phyloP scores from a whole-genome alignment of 2,113 vertebrate species.

The Megaleporinus macrocephalus region DNA sequence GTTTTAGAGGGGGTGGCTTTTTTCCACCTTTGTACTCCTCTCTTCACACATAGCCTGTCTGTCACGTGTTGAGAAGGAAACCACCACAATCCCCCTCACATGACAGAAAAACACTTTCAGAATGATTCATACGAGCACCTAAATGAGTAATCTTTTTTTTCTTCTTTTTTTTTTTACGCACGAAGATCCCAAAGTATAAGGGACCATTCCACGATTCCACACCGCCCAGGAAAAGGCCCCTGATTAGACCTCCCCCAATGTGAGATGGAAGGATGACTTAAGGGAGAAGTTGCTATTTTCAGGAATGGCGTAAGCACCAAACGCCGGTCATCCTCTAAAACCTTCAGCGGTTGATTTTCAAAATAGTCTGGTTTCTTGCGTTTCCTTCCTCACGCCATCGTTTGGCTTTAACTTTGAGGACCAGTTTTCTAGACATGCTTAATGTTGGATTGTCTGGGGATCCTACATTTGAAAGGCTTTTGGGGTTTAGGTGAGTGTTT shows the following conservation, averaged over 20 bases:
- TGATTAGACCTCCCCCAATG: not conserved
- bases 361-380: not conserved
- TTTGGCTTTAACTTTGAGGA: not conserved
- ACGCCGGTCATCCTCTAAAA: not conserved
- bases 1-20: constrained; percentile 9
- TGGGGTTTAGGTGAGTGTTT: not conserved
- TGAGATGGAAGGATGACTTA: not conserved
- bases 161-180: not conserved
- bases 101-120: constrained; percentile 32
- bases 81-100: constrained; percentile 33
- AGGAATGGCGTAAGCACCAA: not conserved
- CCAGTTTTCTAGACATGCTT: not conserved
- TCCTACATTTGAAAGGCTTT: not conserved
- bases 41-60: constrained; percentile 6
- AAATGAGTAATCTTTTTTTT: constrained; percentile 42
- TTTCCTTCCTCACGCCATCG: constrained; percentile 1
- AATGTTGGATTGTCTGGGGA: not conserved
- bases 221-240: not conserved
- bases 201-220: not conserved
- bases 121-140: constrained; percentile 7
- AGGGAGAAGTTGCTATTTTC: constrained; percentile 33
- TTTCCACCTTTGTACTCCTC: not conserved
- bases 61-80: constrained; percentile 43
- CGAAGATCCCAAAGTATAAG: not conserved
- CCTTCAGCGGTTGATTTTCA: not conserved